A percentile compares a stretch with the other conserved stretches of the same genome.
Evolutionary conservation across 2,113 vertebrate species (phyloP).

Genomic region (Salvelinus namaycush): DNA sequence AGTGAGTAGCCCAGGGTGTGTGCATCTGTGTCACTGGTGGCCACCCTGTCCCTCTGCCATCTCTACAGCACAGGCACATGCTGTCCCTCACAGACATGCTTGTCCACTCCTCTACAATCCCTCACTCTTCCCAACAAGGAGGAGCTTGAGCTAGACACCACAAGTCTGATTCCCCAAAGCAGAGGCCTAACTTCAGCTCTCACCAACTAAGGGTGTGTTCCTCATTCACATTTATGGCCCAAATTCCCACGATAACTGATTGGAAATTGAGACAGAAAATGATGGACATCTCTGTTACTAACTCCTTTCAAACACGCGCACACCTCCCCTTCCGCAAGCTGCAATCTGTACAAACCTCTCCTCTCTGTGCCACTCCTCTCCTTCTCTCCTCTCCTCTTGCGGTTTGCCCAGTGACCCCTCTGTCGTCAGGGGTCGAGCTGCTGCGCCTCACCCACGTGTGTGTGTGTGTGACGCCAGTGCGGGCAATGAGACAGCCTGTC

Average conservation of each 20-base stretch:
- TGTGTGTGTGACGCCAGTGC: constrained; percentile 51
- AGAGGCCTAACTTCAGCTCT: neutral
- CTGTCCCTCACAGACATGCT: constrained; percentile 32
- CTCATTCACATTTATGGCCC: too few relatives aligned
- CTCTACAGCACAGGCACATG: constrained; percentile 3
- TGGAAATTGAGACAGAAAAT: too few relatives aligned
- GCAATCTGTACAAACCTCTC: constrained; percentile 58
- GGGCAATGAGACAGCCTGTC: constrained; percentile 90
- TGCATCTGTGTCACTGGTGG: constrained; percentile 67
- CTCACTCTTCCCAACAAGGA: neutral
- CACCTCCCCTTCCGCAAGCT: constrained; percentile 33
- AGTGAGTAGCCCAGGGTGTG: constrained; percentile 53
- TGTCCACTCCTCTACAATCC: constrained; percentile 48
- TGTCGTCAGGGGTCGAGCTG: constrained; percentile 69
- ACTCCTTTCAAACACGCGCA: constrained; percentile 15
- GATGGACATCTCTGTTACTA: too few relatives aligned
- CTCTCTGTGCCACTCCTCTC: constrained; percentile 17
- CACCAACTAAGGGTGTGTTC: too few relatives aligned
- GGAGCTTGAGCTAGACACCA: too few relatives aligned
- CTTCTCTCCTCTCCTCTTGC: constrained; percentile 10
- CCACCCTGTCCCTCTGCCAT: constrained; percentile 58
- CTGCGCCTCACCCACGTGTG: constrained; percentile 46
- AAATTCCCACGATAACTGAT: too few relatives aligned
- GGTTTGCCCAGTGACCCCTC: constrained; percentile 64
- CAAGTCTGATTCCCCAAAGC: neutral